phyloP scores from a whole-genome alignment of 2,888 invertebrate species.

The Euplagia quadripunctaria region DNA sequence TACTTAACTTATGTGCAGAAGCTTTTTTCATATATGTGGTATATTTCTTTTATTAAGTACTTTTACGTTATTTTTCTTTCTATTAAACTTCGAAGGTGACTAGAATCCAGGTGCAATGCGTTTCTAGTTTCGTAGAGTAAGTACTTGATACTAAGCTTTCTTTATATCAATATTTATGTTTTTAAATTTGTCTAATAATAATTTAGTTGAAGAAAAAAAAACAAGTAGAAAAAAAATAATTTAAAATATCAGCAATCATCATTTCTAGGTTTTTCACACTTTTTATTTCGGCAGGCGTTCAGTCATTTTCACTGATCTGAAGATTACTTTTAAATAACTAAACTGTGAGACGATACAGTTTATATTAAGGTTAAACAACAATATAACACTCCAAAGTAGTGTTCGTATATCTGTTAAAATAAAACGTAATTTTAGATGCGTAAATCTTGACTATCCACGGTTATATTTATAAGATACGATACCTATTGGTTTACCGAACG shows the following conservation, averaged over 20 bases:
- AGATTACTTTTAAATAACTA: not conserved
- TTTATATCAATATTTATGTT: not conserved
- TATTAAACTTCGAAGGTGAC: not conserved
- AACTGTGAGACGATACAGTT: not conserved
- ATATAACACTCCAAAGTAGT: no score
- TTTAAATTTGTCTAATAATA: not conserved
- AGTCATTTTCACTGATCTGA: not conserved
- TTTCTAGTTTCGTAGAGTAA: not conserved
- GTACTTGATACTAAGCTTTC: not conserved
- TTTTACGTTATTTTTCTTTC: not conserved
- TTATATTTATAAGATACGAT: no score
- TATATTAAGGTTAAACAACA: not conserved
- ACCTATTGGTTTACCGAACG: no score
- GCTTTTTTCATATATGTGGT: not conserved
- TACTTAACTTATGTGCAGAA: not conserved
- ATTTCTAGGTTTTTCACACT: not conserved
- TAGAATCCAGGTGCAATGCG: not conserved
- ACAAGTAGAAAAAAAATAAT: not conserved
- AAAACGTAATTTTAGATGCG: no score
- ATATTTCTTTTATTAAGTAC: not conserved
- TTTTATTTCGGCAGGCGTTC: conserved; percentile 6
- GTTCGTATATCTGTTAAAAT: no score
- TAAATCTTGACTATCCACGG: no score
- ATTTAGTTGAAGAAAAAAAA: not conserved
- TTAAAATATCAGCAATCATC: not conserved